These are phyloP conservation scores for Catharus minimus DNA, from an alignment of 2,113 vertebrate genomes.

Conservation along the genomic window DNA sequence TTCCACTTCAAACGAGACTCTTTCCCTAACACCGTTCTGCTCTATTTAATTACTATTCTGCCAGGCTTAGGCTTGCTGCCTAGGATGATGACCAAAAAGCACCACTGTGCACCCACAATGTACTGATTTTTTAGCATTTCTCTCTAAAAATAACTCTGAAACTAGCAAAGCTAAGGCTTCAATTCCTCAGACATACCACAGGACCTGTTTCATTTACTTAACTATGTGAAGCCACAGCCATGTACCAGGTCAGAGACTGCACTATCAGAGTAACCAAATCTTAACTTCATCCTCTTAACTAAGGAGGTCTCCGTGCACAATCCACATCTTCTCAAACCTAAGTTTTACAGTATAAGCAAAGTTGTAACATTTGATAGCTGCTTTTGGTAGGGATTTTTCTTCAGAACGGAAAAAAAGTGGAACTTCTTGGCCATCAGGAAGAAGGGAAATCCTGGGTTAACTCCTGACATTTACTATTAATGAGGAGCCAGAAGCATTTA, in stretches of 20 bases:
- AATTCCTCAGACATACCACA: constrained; percentile 11
- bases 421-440: background rate
- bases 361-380: background rate
- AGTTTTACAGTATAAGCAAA: constrained; percentile 1
- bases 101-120: background rate
- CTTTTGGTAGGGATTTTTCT: background rate
- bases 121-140: constrained; percentile 44
- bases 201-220: constrained; percentile 18
- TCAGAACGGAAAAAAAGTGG: background rate
- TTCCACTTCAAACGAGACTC: constrained; percentile 73
- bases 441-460: background rate
- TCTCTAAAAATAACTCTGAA: constrained; percentile 52
- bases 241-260: background rate
- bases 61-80: constrained; percentile 64
- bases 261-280: constrained; percentile 33
- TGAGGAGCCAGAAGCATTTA: constrained; percentile 9
- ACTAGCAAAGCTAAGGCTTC: constrained; percentile 59
- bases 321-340: background rate
- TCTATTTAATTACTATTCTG: constrained; percentile 77
- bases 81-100: constrained; percentile 54
- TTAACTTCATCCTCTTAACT: constrained; percentile 22
- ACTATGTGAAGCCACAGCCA: background rate
- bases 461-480: constrained; percentile 27
- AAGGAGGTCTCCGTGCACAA: background rate
- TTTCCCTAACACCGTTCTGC: constrained; percentile 64